phyloP scores from a whole-genome alignment of 2,797 vertebrate species.

The Sitta carolinensis region DNA sequence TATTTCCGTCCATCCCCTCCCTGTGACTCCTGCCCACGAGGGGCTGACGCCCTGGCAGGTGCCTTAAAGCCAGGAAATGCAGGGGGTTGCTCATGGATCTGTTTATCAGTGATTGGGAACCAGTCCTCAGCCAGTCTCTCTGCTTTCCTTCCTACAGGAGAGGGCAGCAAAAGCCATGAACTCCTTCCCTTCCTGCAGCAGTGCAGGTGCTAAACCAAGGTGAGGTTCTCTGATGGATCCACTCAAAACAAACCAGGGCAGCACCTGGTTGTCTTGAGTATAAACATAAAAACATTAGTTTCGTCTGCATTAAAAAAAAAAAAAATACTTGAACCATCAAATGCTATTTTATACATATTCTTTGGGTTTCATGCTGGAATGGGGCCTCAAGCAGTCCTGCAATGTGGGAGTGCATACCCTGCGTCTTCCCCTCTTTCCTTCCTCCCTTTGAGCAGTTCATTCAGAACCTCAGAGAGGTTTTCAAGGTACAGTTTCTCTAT shows the following conservation, averaged over 20 bases:
- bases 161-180: constrained; percentile 43
- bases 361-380: neutral
- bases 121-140: neutral
- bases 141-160: constrained; percentile 25
- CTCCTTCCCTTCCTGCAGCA: neutral
- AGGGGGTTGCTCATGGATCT: neutral
- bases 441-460: neutral
- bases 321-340: neutral
- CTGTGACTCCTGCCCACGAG: neutral
- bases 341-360: rapidly evolving
- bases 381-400: neutral
- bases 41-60: neutral
- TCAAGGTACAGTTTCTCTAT: neutral
- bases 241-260: neutral
- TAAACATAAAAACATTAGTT: neutral
- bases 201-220: neutral
- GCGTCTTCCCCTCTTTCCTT: neutral
- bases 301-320: neutral
- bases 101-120: neutral
- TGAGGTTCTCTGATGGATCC: neutral
- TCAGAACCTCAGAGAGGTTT: neutral
- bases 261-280: neutral
- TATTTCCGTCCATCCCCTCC: neutral
- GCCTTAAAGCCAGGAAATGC: neutral
- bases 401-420: neutral